These are phyloP conservation scores for Caenorhabditis sp. DNA, from an alignment of 2,888 invertebrate genomes.

Conservation along the genomic window DNA sequence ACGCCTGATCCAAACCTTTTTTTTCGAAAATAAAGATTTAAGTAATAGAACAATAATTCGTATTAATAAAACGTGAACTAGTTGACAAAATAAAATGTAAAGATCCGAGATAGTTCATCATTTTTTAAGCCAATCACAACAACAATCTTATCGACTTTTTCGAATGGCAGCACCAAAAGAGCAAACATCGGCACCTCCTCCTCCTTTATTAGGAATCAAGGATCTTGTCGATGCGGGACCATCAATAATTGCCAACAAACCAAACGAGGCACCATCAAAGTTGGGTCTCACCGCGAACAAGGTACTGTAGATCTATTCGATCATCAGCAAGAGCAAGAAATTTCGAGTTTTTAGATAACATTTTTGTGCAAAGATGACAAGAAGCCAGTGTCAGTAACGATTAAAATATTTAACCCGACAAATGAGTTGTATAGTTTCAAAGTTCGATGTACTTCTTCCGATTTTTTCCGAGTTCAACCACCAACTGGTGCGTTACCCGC, in stretches of 20 bases:
- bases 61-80: too few relatives aligned
- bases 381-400: background rate
- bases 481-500: background rate
- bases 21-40: too few relatives aligned
- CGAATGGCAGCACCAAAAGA: too few relatives aligned
- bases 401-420: conserved; percentile 2
- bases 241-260: background rate
- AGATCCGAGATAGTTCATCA: too few relatives aligned
- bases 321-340: background rate
- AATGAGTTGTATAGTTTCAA: background rate
- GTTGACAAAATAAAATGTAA: too few relatives aligned
- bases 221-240: background rate
- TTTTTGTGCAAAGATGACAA: background rate
- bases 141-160: too few relatives aligned
- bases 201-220: background rate
- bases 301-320: background rate
- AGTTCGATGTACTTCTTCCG: conserved; percentile 8
- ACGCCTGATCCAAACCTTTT: too few relatives aligned
- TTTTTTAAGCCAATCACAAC: too few relatives aligned
- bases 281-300: conserved; percentile 1
- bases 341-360: background rate
- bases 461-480: conserved; percentile 2
- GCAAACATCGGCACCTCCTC: too few relatives aligned
- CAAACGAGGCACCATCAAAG: background rate
- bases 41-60: too few relatives aligned